Percentiles rank a stretch among this genome's conserved stretches.
phyloP scores from a whole-genome alignment of 2,888 invertebrate species.

The Prosopocoilus inquinatus region DNA sequence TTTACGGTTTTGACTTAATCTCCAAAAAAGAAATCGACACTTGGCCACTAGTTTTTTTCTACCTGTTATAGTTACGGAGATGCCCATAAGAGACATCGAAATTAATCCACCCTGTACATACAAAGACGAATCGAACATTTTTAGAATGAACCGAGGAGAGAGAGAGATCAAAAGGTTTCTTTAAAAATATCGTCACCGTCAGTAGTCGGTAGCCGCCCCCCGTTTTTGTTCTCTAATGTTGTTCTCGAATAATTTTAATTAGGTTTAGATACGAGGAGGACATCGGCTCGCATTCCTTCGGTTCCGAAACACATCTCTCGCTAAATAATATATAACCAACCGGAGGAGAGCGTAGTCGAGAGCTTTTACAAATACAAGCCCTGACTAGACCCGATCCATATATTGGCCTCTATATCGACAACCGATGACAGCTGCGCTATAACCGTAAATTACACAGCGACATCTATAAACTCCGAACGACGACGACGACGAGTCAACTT shows the following conservation, averaged over 20 bases:
- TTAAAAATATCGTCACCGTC: too few species aligned
- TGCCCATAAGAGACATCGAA: too few species aligned
- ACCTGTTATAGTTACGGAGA: too few species aligned
- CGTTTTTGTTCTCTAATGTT: neutral
- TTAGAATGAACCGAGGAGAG: neutral
- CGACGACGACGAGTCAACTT: slow-evolving; percentile 1
- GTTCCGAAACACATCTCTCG: neutral
- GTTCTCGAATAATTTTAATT: too few species aligned
- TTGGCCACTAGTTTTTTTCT: too few species aligned
- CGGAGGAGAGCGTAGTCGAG: slow-evolving; percentile 12
- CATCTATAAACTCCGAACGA: slow-evolving; percentile 23
- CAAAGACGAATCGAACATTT: too few species aligned
- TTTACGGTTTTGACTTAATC: too few species aligned
- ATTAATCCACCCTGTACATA: too few species aligned
- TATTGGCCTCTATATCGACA: slow-evolving; percentile 35
- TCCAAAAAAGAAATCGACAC: too few species aligned
- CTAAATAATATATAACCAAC: neutral
- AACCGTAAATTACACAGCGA: slow-evolving; percentile 32
- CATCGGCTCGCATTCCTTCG: neutral
- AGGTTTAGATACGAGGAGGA: too few species aligned
- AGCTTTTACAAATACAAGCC: slow-evolving; percentile 31
- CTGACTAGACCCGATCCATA: slow-evolving; percentile 30
- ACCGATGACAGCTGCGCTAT: slow-evolving; percentile 34
- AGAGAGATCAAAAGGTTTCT: neutral
- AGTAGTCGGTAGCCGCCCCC: neutral